Evolutionary conservation across 2,888 invertebrate species (phyloP).

Genomic region (Drosophila kambysellisi): DNA sequence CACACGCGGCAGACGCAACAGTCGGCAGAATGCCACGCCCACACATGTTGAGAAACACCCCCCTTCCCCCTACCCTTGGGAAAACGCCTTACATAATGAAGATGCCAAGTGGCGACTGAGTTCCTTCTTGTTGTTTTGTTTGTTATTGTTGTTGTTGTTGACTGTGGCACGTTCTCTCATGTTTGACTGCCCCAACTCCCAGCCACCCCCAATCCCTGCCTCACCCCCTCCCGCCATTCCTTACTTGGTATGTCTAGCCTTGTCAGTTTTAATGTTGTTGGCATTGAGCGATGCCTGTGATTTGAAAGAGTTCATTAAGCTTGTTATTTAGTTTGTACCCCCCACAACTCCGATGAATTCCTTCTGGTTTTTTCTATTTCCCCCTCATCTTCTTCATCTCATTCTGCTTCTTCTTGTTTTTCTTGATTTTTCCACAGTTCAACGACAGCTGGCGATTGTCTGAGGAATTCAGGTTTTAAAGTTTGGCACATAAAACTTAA

Average conservation of each 20-base stretch:
- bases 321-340: conserved; percentile 56
- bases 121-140: background rate
- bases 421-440: conserved; percentile 9
- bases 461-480: conserved; percentile 6
- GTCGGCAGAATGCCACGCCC: conserved; percentile 53
- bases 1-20: conserved; percentile 58
- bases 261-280: conserved; percentile 78
- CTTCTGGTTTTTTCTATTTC: background rate
- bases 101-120: conserved; percentile 47
- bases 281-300: conserved; percentile 79
- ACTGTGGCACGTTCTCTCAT: conserved; percentile 52
- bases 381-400: conserved; percentile 3
- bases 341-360: conserved; percentile 33
- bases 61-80: conserved; percentile 16
- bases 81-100: conserved; percentile 66
- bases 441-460: conserved; percentile 26
- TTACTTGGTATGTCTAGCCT: conserved; percentile 50
- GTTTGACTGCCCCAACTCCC: conserved; percentile 7
- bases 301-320: conserved; percentile 80
- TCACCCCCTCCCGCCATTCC: background rate
- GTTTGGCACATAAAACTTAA: background rate
- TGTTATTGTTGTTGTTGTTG: conserved; percentile 30
- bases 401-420: conserved; percentile 2
- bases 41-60: conserved; percentile 21
- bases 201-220: background rate